Conservation (phyloP, 2,113 vertebrate species). For the Laticauda colubrina region DNA sequence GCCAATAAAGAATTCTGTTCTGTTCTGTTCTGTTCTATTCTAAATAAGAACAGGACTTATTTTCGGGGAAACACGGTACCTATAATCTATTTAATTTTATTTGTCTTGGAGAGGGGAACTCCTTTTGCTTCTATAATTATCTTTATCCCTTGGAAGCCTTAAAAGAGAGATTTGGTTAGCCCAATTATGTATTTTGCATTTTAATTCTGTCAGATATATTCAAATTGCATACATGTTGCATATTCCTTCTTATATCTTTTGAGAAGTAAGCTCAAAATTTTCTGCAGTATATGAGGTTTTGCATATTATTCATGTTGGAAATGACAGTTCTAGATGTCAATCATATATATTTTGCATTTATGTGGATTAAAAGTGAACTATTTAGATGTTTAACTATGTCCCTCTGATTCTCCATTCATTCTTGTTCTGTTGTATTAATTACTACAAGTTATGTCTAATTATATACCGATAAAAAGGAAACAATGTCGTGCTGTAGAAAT, state of each 20-base stretch:
- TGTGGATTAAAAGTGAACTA: neutral
- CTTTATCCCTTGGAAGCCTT: neutral
- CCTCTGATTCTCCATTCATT: neutral
- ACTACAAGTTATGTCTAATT: neutral
- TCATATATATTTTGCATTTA: no score
- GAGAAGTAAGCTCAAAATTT: neutral
- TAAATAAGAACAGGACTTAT: no score
- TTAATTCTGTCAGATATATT: no score
- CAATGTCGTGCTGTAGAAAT: neutral
- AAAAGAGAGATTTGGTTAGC: neutral
- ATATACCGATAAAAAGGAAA: neutral
- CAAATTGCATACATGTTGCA: neutral
- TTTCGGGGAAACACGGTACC: no score
- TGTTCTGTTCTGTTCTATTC: no score
- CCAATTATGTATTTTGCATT: neutral
- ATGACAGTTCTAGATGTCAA: neutral
- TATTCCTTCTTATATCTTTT: neutral
- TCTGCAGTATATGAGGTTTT: neutral
- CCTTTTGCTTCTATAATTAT: neutral
- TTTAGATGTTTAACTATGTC: rapidly evolving
- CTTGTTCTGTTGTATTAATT: neutral
- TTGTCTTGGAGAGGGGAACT: no score
- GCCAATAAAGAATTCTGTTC: no score
- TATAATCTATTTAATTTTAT: no score
- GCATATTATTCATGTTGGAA: neutral